Base-by-base conservation (phyloP, 1,140 invertebrate species). In the Nymphalis io region DNA sequence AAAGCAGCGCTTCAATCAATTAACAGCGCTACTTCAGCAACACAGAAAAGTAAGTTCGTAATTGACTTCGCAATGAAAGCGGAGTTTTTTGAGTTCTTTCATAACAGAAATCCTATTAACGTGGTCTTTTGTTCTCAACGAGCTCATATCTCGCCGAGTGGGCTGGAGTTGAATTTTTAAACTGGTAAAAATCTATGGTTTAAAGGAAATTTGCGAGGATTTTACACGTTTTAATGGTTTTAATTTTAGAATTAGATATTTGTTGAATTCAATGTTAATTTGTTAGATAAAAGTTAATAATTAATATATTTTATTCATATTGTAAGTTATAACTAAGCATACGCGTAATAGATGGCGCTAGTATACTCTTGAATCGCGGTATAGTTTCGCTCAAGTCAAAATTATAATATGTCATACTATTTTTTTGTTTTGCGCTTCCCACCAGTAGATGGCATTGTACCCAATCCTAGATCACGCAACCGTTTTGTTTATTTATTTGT, bases 41-140 rank as follows among this genome's bases (percentile, higher is more conserved):
- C 51, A 21, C 23, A 55, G 51, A 27, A 15, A 55, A 55, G 13
- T 55, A 55, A 55, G 51, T 55, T 55, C 18, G 23, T 63, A 63
- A 69, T 63, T 69, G 51, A 55, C 18, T 63, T 65, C 21, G 27
- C 58, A 63, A 59, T 42, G 55, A 59, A 63, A 69, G n/a, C 44
- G 6, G 39, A 39, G 12, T 53, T 60, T 62, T 51, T 59, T 46
- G 21, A 62, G 23, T 58, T 46, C 40, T 63, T 46, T 39, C 60
- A 57, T 63, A 63, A 58, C 38, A n/a, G 67, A 61, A 69, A 69
- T 69, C 67, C 67, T 62, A 58, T 69, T 69, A 69, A 55, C 27
- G 39, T 20, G 23, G 20, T 39, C 59, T 69, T 64, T 69, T 69
- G 59, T 69, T 57, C 67, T 27, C 51, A 27, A 55, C 20, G 51